A percentile compares a stretch with the other conserved stretches of the same genome.
These are phyloP conservation scores for Meandrusa payeni DNA, from an alignment of 2,888 invertebrate species.

Conservation along the genomic window DNA sequence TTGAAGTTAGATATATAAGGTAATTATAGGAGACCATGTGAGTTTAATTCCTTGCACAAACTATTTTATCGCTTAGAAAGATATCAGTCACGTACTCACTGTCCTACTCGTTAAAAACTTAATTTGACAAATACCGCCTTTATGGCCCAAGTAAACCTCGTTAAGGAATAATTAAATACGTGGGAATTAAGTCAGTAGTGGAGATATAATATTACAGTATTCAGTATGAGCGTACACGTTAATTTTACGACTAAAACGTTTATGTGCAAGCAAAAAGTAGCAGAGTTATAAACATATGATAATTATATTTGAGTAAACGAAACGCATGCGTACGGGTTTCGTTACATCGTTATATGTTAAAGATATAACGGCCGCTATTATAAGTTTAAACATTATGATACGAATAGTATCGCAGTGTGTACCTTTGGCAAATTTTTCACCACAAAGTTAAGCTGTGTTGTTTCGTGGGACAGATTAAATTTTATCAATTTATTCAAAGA, in stretches of 20 bases:
- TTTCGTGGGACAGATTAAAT: too few relatives aligned
- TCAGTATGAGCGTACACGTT: conserved; percentile 1
- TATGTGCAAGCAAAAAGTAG: conserved; percentile 7
- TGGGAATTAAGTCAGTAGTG: conserved; percentile 27
- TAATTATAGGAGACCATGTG: conserved; percentile 8
- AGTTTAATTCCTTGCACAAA: conserved; percentile 27
- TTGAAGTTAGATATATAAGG: conserved; percentile 1
- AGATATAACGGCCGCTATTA: neutral
- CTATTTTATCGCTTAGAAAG: conserved; percentile 33
- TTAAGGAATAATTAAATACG: conserved; percentile 33
- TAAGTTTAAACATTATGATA: neutral
- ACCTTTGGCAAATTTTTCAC: too few relatives aligned
- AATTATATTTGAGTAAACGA: conserved; percentile 8
- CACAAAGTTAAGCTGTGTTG: too few relatives aligned
- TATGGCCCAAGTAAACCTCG: conserved; percentile 29
- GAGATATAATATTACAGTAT: conserved; percentile 14
- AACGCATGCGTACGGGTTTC: neutral
- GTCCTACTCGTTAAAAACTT: conserved; percentile 31
- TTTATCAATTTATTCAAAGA: too few relatives aligned
- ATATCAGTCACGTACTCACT: conserved; percentile 37
- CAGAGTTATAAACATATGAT: conserved; percentile 1
- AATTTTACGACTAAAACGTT: conserved; percentile 5
- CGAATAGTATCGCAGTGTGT: too few relatives aligned
- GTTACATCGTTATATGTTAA: conserved; percentile 4
- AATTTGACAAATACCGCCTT: conserved; percentile 30